A percentile compares a stretch with the other conserved stretches of the same genome.
Conservation (phyloP, 2,797 vertebrate genomes). For the Dicrostonyx torquatus region DNA sequence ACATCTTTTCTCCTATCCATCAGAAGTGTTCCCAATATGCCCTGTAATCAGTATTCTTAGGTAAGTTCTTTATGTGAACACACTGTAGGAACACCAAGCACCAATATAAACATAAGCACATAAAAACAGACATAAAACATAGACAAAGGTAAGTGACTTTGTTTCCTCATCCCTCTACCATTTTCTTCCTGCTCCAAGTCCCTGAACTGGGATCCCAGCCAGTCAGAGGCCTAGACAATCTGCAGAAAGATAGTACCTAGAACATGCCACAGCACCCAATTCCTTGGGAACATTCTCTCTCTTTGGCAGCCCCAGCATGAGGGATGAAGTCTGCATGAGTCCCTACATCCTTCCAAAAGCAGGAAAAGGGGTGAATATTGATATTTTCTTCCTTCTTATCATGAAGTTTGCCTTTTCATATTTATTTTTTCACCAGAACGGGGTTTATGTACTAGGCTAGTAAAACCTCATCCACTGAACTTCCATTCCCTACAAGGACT, state of each 20-base stretch:
- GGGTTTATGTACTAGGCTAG: background rate
- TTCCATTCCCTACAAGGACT: background rate
- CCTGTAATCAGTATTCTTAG: background rate
- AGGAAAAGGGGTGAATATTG: background rate
- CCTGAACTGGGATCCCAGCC: background rate
- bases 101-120: background rate
- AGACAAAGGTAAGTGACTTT: background rate
- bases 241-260: constrained; percentile 14
- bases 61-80: background rate
- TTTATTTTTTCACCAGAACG: background rate
- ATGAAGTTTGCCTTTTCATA: background rate
- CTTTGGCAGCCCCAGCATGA: background rate
- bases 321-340: background rate
- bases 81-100: background rate
- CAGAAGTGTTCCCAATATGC: background rate
- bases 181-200: background rate
- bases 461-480: background rate
- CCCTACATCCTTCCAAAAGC: background rate
- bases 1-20: background rate
- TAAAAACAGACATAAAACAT: background rate
- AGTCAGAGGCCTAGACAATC: background rate
- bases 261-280: background rate
- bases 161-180: background rate
- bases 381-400: background rate
- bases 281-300: background rate